These are phyloP conservation scores for Cyprinodon diabolis DNA, from an alignment of 2,797 vertebrate genomes.

Conservation along the genomic window DNA sequence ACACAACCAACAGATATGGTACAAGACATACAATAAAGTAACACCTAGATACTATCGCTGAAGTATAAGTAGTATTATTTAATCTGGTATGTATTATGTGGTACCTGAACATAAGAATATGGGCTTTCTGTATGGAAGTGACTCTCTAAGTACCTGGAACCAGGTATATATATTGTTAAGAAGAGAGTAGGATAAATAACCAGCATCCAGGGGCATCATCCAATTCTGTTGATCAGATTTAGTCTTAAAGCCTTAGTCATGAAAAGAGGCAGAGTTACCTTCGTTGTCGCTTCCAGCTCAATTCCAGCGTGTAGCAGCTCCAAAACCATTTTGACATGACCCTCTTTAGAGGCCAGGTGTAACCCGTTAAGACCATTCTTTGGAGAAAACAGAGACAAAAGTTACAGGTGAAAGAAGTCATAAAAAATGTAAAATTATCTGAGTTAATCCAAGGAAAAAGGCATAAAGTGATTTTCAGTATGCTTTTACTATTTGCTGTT, in stretches of 20 bases:
- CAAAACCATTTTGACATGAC: conserved; percentile 97
- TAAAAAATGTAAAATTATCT: not conserved
- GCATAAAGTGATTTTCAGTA: not conserved
- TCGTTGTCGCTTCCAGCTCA: conserved; percentile 92
- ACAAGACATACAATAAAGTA: no score
- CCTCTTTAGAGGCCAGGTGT: conserved; percentile 97
- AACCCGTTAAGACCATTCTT: conserved; percentile 97
- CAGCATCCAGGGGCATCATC: not conserved
- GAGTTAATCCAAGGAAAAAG: not conserved
- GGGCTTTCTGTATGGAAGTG: no score
- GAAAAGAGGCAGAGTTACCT: conserved; percentile 77
- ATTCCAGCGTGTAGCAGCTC: conserved; percentile 93
- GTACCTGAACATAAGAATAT: no score
- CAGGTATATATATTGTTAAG: not conserved
- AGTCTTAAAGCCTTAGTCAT: not conserved
- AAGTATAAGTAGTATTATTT: no score
- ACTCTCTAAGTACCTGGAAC: no score
- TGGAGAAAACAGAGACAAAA: conserved; percentile 31
- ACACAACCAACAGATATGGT: no score
- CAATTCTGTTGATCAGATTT: not conserved
- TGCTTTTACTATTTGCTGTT: no score
- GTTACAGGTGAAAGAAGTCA: not conserved
- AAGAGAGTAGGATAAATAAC: not conserved
- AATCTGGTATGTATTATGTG: no score
- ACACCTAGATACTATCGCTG: no score